Percentiles rank a stretch among this genome's conserved stretches.
phyloP scores from a whole-genome alignment of 1,140 invertebrate genomes.

The Tribolium castaneum region DNA sequence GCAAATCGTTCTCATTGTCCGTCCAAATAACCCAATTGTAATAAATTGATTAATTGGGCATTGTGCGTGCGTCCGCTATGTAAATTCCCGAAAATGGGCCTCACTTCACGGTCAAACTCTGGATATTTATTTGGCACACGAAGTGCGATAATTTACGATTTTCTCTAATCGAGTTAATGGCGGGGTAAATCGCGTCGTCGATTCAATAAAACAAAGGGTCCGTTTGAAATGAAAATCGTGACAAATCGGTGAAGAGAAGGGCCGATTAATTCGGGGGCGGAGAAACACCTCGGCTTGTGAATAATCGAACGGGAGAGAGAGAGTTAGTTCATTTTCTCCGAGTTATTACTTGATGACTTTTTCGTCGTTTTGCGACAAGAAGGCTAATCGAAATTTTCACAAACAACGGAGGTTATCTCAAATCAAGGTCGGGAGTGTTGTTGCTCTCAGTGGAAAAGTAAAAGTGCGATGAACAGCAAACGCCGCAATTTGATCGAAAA shows the following conservation, averaged over 20 bases:
- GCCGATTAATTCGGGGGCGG: constrained; percentile 18
- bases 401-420: neutral
- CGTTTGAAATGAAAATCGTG: too few species aligned
- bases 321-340: neutral
- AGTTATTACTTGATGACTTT: constrained; percentile 8
- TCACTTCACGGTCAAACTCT: too few species aligned
- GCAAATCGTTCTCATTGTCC: neutral
- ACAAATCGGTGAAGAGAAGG: neutral
- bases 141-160: constrained; percentile 19
- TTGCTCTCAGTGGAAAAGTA: constrained; percentile 2
- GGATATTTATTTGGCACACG: constrained; percentile 5
- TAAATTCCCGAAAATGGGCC: neutral
- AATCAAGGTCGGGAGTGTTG: neutral
- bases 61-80: constrained; percentile 1
- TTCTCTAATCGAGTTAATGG: constrained; percentile 31
- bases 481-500: neutral
- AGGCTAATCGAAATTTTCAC: neutral
- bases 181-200: constrained; percentile 27
- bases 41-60: constrained; percentile 27
- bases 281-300: constrained; percentile 1
- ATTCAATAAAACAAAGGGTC: constrained; percentile 18
- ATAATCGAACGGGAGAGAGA: neutral
- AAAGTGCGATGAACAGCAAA: neutral
- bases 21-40: constrained; percentile 10
- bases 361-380: neutral